Percentiles rank a stretch among this genome's conserved stretches.
These are phyloP conservation scores for Varecia variegata DNA, from an alignment of 2,797 vertebrate genomes.

Conservation along the genomic window DNA sequence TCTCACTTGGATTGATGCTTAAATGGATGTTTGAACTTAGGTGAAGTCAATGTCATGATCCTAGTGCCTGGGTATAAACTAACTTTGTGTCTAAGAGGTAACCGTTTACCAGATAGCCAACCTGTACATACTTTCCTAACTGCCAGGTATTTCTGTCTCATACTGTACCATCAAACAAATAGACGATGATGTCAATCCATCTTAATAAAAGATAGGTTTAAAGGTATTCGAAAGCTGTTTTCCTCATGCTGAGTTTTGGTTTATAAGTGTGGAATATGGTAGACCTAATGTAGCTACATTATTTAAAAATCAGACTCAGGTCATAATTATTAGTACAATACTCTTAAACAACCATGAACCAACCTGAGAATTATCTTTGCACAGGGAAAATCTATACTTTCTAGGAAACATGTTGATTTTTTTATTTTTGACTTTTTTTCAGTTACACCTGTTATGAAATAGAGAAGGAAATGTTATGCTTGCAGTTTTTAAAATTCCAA, in stretches of 20 bases:
- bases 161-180: neutral
- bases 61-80: neutral
- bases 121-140: neutral
- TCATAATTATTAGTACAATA: neutral
- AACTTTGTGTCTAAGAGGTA: neutral
- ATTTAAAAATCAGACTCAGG: neutral
- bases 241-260: neutral
- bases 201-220: neutral
- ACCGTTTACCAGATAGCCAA: neutral
- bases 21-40: neutral
- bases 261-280: neutral
- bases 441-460: conserved; percentile 57
- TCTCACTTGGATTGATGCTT: neutral
- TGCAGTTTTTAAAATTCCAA: conserved; percentile 50
- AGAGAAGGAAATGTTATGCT: conserved; percentile 54
- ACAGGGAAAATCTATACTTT: conserved; percentile 38
- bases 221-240: neutral
- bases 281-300: neutral
- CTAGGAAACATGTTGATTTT: conserved; percentile 39
- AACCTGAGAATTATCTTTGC: neutral
- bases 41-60: neutral
- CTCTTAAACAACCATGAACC: neutral
- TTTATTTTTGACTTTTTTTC: conserved; percentile 7
- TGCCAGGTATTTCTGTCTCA: neutral
- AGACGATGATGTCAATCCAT: neutral